Base-by-base conservation (phyloP, 2,888 invertebrate genomes). In the Epirrhoe tristata region DNA sequence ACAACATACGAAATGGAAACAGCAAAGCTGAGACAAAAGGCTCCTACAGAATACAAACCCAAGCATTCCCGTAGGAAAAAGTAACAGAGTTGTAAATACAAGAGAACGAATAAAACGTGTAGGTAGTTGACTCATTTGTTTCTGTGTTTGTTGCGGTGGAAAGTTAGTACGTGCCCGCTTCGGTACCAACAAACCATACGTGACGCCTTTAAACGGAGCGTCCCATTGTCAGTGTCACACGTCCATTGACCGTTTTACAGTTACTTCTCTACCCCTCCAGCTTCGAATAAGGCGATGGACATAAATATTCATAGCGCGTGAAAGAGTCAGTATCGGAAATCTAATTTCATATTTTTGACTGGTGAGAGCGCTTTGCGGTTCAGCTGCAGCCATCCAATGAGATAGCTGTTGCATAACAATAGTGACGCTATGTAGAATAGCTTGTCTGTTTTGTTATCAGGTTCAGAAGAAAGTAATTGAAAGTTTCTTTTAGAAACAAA, bases 161-260 rank as follows among this genome's bases (percentile, higher is more conserved):
- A 91, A 91, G 90, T 87, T 75, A 60, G 78, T 84, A 86, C 86
- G 87, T 86, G 86, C 70, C 67, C 67, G 71, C 73, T 74, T 70
- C 72, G 77, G 76, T 74, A 77, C 72, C 57, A 77, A 43, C 39
- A 43, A 36, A 43, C 39, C 79, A 64, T 87, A 91, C 89, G 90
- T 91, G 90, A 90, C 77, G 79, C 81, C 86, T 84, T 85, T 59
- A 89, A 89, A 85, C 81, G 87, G 88, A 84, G 81, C 82, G 80
- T 77, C 84, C 88, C 89, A 89, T 88, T 90, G 90, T 85, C 89
- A 90, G 86, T 91, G 91, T 87, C 89, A 87, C 78, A 85, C 86
- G 86, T 83, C 82, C 87, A 88, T 88, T 86, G 89, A 86, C 87
- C 85, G 85, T 82, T 90, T 87, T 88, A 92, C 91, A 87, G 92